A percentile compares a stretch with the other conserved stretches of the same genome.
Evolutionary conservation across 2,797 vertebrate genomes (phyloP).

Genomic region (Sandelia bainsii): DNA sequence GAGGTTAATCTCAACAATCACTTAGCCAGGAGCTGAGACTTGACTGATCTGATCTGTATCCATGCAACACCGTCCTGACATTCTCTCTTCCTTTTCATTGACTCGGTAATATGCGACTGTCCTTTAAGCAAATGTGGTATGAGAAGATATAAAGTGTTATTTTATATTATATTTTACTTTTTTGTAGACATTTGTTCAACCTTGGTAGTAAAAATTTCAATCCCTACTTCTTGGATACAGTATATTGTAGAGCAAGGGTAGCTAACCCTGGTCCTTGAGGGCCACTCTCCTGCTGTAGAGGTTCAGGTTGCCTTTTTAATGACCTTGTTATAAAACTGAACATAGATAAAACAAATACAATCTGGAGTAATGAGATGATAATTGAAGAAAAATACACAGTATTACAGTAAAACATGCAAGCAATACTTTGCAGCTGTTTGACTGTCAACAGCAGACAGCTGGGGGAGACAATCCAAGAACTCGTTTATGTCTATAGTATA

Average conservation of each 20-base stretch:
- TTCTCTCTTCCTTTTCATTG: background rate
- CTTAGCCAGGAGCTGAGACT: constrained; percentile 7
- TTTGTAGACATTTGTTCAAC: constrained; percentile 6
- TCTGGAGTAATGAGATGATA: constrained; percentile 59
- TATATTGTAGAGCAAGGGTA: no score
- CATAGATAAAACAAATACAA: constrained; percentile 47
- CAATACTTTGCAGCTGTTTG: constrained; percentile 63
- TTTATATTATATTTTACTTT: background rate
- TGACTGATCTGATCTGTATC: background rate
- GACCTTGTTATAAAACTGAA: constrained; percentile 28
- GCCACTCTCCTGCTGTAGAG: background rate
- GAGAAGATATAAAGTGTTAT: background rate
- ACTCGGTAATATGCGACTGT: constrained; percentile 1
- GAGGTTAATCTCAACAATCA: constrained; percentile 9
- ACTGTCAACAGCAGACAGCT: constrained; percentile 43
- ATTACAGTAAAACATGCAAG: constrained; percentile 21
- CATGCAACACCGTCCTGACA: background rate
- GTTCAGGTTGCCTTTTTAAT: constrained; percentile 17
- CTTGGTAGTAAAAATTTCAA: background rate
- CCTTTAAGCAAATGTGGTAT: background rate
- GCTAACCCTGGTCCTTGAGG: no score
- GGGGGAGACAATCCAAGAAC: constrained; percentile 46
- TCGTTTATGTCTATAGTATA: background rate
- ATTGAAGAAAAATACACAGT: constrained; percentile 54
- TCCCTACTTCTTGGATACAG: no score